These are phyloP conservation scores for Torymus aiolomorphi DNA, from an alignment of 2,888 invertebrate genomes.

Conservation along the genomic window DNA sequence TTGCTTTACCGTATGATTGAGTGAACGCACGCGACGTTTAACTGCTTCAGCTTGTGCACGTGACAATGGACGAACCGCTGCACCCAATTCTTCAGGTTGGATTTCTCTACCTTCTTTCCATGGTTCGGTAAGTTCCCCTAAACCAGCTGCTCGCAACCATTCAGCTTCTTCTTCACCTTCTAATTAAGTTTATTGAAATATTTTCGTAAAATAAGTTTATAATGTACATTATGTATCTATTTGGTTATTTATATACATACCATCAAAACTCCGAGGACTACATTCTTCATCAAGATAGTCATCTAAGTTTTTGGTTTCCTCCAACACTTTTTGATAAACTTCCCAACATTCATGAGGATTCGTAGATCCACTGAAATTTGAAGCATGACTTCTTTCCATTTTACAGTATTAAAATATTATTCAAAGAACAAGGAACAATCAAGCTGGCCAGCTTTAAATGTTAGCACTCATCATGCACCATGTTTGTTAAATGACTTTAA, in stretches of 20 bases:
- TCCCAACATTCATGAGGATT: conserved; percentile 83
- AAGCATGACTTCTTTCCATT: conserved; percentile 69
- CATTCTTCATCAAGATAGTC: conserved; percentile 80
- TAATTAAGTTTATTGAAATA: conserved; percentile 65
- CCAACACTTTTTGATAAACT: conserved; percentile 81
- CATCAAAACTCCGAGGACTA: conserved; percentile 72
- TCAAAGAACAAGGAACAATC: conserved; percentile 7
- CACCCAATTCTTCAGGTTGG: conserved; percentile 78
- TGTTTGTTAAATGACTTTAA: conserved; percentile 23
- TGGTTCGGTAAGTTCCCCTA: conserved; percentile 83
- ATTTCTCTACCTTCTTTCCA: conserved; percentile 83
- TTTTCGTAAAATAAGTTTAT: neutral
- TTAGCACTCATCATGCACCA: conserved; percentile 17
- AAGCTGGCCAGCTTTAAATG: conserved; percentile 4
- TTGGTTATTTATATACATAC: conserved; percentile 58
- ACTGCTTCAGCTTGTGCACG: conserved; percentile 88
- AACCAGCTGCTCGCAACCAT: conserved; percentile 85
- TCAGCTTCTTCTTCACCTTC: conserved; percentile 87
- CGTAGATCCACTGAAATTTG: conserved; percentile 68
- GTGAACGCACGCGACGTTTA: conserved; percentile 83
- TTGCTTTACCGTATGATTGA: conserved; percentile 85
- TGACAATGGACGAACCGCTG: conserved; percentile 79
- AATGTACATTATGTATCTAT: neutral
- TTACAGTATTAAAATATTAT: conserved; percentile 31
- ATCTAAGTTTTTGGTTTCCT: conserved; percentile 78